Conservation (phyloP, 1,140 invertebrate genomes). For the Papilio dardanus region DNA sequence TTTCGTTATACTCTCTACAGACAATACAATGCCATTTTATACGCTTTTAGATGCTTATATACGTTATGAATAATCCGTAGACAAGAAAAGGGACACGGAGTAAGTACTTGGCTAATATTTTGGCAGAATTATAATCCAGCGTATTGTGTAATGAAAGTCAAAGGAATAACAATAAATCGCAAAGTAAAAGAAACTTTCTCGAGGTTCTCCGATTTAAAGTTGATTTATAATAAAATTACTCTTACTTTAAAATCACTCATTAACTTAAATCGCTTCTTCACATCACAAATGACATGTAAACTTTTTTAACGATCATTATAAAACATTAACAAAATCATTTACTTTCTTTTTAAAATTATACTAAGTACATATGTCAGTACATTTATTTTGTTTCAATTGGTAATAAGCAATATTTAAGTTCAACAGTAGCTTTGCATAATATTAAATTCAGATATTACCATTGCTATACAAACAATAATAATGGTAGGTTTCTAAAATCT, state of each 20-base stretch:
- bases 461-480: too few relatives aligned
- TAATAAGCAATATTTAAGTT: too few relatives aligned
- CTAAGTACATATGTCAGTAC: too few relatives aligned
- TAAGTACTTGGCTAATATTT: conserved; percentile 23
- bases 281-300: neutral
- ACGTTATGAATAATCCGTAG: conserved; percentile 19
- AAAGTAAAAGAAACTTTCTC: conserved; percentile 16
- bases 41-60: conserved; percentile 19
- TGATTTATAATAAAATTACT: neutral
- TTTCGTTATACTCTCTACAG: conserved; percentile 10
- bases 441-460: too few relatives aligned
- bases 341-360: neutral
- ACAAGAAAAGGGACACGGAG: conserved; percentile 21
- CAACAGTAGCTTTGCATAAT: too few relatives aligned
- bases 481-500: neutral
- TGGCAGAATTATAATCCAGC: conserved; percentile 16
- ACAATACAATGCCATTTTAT: conserved; percentile 19
- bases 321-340: neutral
- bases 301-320: neutral
- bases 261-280: conserved; percentile 1
- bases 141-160: conserved; percentile 11
- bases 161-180: conserved; percentile 21
- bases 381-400: too few relatives aligned
- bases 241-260: neutral
- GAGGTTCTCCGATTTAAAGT: neutral